Evolutionary conservation across 2,113 vertebrate species (phyloP), one percentile per base, ranked within the genome.

Genomic region (Lethenteron reissneri): DNA sequence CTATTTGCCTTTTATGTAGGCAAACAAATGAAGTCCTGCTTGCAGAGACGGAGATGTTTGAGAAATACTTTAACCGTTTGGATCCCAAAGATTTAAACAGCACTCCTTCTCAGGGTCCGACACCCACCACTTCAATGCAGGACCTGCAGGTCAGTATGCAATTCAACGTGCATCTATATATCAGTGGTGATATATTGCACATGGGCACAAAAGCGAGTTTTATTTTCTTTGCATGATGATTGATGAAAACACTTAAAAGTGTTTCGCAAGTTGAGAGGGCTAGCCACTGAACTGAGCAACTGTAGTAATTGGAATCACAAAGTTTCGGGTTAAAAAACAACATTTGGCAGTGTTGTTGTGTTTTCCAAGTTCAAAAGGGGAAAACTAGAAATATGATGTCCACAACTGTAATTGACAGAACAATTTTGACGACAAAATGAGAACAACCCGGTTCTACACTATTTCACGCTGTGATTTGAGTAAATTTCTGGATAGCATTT

Each of bases 31-130:
- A 77, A 57, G 73, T 74, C 62, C 79, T 85, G 58, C 81, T 58
- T 74, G 75, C 74, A 0, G 84, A 85, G 77, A 81, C 75, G 1
- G 81, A 80, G 57, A 79, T 84, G 80, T 81, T 82, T 72, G 79
- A 85, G 71, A 83, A 83, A 70, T 82, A 79, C 58, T 78, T 78
- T 72, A 71, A 7, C 56, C 78, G 75, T 15, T 70, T 85, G 76
- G 81, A 83, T 57, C 72, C 77, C 1, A 71, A 71, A 1, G 74
- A 80, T 13, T 13, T 72, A 2, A 57, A 1, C 15, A 56, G 5
- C 56, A 14, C n/a, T 71, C 10, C 9, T 12, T 19, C 4, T 9
- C 75, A 4, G 75, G 72, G 70, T 57, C n/a, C 57, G 57, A 25
- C 13, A 2, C 64, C 57, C 13, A 57, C 58, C 12, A 12, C 8